phyloP scores from a whole-genome alignment of 2,797 vertebrate genomes.

The Parauchenoglanis ngamensis region DNA sequence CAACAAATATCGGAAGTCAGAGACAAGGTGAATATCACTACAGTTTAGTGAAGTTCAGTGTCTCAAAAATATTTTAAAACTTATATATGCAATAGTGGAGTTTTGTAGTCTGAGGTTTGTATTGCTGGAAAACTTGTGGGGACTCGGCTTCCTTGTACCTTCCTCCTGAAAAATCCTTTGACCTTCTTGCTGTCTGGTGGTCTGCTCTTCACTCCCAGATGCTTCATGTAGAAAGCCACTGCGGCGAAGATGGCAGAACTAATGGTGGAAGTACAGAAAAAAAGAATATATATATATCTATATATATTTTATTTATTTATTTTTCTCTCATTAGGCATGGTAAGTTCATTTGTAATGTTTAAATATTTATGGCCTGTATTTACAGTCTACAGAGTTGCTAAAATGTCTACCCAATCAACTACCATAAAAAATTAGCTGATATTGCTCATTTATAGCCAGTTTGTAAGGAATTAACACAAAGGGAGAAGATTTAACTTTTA shows the following conservation, averaged over 20 bases:
- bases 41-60: neutral
- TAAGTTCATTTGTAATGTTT: neutral
- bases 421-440: neutral
- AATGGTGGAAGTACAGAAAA: neutral
- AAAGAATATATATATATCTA: too few species aligned
- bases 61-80: neutral
- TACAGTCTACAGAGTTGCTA: neutral
- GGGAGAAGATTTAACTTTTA: neutral
- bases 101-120: neutral
- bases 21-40: neutral
- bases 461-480: neutral
- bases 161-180: conserved; percentile 84
- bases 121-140: neutral
- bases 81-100: neutral
- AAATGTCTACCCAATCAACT: neutral
- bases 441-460: neutral
- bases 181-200: conserved; percentile 85
- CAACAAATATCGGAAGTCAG: neutral
- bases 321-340: neutral
- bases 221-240: conserved; percentile 86
- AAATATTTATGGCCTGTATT: neutral
- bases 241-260: conserved; percentile 83
- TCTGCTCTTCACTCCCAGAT: conserved; percentile 86
- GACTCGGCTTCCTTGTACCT: conserved; percentile 66
- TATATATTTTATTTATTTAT: too few species aligned